A percentile compares a stretch with the other conserved stretches of the same genome.
Evolutionary conservation across 2,113 vertebrate genomes (phyloP).

Genomic region (Carassius carassius): DNA sequence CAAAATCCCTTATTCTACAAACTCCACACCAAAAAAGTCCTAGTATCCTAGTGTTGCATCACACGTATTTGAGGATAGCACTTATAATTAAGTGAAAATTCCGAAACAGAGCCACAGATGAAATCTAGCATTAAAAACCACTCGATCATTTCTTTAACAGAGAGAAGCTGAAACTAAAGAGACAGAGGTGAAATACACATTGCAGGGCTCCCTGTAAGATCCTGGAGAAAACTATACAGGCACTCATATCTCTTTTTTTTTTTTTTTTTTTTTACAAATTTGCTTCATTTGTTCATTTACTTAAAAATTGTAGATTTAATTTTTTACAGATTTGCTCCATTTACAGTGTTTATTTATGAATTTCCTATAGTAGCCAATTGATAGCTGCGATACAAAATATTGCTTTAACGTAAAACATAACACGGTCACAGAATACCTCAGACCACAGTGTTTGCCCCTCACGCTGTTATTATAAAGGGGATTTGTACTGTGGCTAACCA

Average conservation of each 20-base stretch:
- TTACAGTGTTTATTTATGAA: slow-evolving; percentile 54
- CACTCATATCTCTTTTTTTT: slow-evolving; percentile 27
- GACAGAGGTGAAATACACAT: slow-evolving; percentile 17
- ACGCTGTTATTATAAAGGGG: slow-evolving; percentile 69
- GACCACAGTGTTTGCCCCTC: slow-evolving; percentile 73
- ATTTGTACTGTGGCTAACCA: slow-evolving; percentile 74
- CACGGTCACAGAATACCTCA: slow-evolving; percentile 81
- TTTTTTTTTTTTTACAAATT: slow-evolving; percentile 58
- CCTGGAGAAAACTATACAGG: slow-evolving; percentile 41
- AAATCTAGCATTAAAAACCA: slow-evolving; percentile 25
- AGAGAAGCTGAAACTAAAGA: slow-evolving; percentile 42
- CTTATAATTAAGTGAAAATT: slow-evolving; percentile 39
- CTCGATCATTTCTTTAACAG: neutral
- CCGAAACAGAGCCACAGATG: slow-evolving; percentile 21
- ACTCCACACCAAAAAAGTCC: neutral
- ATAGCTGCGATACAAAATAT: slow-evolving; percentile 68
- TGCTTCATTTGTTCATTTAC: slow-evolving; percentile 63
- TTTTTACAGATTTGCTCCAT: slow-evolving; percentile 63
- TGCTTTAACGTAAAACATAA: slow-evolving; percentile 76
- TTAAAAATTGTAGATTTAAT: neutral
- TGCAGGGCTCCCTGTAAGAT: slow-evolving; percentile 46
- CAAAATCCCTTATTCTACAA: slow-evolving; percentile 50
- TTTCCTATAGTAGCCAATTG: slow-evolving; percentile 67
- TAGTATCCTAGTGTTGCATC: neutral
- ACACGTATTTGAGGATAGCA: slow-evolving; percentile 38